Evolutionary conservation across 2,888 invertebrate species (phyloP).

Genomic region (Sarcophaga rosellei): DNA sequence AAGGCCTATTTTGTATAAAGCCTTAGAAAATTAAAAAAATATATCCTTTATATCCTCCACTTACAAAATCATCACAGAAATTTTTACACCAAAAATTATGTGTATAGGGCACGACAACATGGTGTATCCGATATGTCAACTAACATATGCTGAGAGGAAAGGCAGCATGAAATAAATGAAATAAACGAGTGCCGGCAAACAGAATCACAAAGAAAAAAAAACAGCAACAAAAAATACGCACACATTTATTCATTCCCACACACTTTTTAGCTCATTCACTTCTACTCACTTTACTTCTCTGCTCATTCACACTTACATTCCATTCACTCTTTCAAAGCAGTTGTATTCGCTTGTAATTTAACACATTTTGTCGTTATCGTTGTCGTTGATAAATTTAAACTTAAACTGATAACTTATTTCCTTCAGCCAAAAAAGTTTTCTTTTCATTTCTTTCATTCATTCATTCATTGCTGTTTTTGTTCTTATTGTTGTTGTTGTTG

Average conservation of each 20-base stretch:
- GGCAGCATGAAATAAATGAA: conserved; percentile 26
- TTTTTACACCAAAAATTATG: neutral
- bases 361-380: conserved; percentile 57
- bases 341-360: conserved; percentile 42
- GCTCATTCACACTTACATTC: too few species aligned
- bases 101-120: conserved; percentile 7
- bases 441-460: neutral
- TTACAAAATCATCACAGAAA: neutral
- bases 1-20: too few species aligned
- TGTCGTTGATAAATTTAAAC: conserved; percentile 34
- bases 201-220: neutral
- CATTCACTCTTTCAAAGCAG: neutral
- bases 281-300: too few species aligned
- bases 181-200: conserved; percentile 7
- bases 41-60: too few species aligned
- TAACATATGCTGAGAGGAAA: conserved; percentile 42
- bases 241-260: conserved; percentile 8
- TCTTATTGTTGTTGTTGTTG: neutral
- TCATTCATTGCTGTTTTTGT: too few species aligned
- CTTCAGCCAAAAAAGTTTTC: conserved; percentile 56
- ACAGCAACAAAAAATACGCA: conserved; percentile 28
- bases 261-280: neutral
- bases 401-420: conserved; percentile 66
- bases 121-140: conserved; percentile 59
- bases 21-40: too few species aligned